A percentile compares a stretch with the other conserved stretches of the same genome.
Evolutionary conservation across 2,888 invertebrate genomes (phyloP).

Genomic region (Dioctria rufipes): DNA sequence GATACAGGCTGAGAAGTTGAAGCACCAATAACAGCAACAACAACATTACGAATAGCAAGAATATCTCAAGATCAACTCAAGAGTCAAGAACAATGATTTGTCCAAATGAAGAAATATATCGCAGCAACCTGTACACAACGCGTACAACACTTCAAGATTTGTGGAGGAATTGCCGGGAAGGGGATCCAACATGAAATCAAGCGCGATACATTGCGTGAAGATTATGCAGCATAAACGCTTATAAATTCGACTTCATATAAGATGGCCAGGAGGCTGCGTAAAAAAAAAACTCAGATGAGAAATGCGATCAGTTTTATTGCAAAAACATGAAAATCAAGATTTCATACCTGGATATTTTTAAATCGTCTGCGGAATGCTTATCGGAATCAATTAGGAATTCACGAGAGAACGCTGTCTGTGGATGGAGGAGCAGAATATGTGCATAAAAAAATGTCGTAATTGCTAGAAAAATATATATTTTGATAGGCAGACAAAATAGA

Average conservation of each 20-base stretch:
- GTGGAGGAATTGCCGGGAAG: not conserved
- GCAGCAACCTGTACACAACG: conserved; percentile 15
- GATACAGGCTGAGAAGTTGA: not conserved
- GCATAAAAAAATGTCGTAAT: conserved; percentile 40
- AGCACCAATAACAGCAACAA: not conserved
- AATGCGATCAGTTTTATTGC: conserved; percentile 47
- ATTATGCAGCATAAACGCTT: conserved; percentile 41
- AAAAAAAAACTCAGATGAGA: conserved; percentile 32
- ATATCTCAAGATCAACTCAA: conserved; percentile 32
- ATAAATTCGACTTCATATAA: not conserved
- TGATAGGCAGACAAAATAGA: conserved; percentile 9
- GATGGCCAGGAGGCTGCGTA: not conserved
- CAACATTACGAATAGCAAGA: conserved; percentile 8
- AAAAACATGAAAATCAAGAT: conserved; percentile 40
- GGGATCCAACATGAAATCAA: not conserved
- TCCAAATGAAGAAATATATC: conserved; percentile 50
- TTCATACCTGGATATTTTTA: conserved; percentile 7
- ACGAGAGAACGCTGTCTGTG: conserved; percentile 23
- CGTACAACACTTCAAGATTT: not conserved
- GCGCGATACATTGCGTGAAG: conserved; percentile 43
- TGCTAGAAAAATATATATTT: conserved; percentile 33
- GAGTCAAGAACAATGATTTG: conserved; percentile 45
- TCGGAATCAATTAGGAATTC: conserved; percentile 50
- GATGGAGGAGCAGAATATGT: not conserved
- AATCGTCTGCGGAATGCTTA: conserved; percentile 42